Conservation (phyloP, 2,797 vertebrate genomes). For the Smutsia gigantea region DNA sequence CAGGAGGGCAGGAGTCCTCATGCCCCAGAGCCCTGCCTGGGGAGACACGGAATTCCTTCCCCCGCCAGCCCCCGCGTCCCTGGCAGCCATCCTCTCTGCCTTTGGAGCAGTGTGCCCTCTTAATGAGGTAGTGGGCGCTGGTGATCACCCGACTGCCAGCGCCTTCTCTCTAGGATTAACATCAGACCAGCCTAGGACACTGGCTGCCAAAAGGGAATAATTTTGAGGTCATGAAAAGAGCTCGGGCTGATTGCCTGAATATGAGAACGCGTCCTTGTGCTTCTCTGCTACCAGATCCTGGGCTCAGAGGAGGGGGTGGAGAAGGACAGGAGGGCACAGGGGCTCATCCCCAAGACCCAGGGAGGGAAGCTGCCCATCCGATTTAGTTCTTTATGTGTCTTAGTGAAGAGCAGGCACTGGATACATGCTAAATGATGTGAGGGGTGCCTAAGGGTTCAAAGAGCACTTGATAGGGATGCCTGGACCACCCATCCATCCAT, state of each 20-base stretch:
- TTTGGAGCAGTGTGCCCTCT: slow-evolving; percentile 43
- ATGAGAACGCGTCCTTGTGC: not conserved
- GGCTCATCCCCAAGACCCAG: not conserved
- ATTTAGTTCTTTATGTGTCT: not conserved
- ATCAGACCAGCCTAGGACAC: not conserved
- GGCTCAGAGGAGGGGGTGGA: not conserved
- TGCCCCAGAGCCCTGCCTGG: not conserved
- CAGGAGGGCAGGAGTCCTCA: not conserved
- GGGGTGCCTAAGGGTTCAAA: not conserved
- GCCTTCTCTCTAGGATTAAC: not conserved
- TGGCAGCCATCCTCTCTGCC: not conserved
- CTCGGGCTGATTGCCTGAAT: not conserved
- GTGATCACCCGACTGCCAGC: not conserved
- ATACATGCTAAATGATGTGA: not conserved
- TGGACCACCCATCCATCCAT: too few species aligned
- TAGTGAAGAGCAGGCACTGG: not conserved
- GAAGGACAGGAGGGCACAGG: not conserved
- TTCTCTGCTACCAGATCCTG: not conserved
- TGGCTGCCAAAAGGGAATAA: not conserved
- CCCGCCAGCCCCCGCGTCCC: not conserved
- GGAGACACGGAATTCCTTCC: not conserved
- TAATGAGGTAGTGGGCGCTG: not conserved
- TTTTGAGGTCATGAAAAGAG: not conserved
- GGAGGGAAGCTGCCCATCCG: not conserved
- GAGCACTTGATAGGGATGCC: not conserved